Percentiles rank a stretch among this genome's conserved stretches.
These are phyloP conservation scores for Harpegnathos saltator DNA, from an alignment of 1,140 invertebrate genomes.

Conservation along the genomic window DNA sequence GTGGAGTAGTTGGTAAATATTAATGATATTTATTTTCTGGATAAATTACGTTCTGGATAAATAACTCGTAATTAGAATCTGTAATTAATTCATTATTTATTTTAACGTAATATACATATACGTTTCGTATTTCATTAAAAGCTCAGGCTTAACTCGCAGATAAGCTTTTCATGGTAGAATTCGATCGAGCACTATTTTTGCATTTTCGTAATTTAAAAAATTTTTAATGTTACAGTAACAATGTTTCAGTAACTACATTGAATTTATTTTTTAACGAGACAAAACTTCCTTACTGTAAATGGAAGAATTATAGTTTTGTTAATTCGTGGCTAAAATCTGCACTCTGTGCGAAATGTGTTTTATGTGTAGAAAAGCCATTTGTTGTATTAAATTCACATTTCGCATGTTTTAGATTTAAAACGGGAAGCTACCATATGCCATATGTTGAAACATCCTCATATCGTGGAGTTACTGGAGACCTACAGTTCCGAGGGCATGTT, in stretches of 20 bases:
- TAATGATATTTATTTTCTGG: neutral
- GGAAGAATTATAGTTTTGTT: neutral
- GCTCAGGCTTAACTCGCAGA: no score
- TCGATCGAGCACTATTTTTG: neutral
- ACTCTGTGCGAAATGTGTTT: neutral
- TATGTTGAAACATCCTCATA: conserved; percentile 99
- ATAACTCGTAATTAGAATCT: no score
- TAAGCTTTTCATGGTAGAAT: neutral
- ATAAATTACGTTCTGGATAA: conserved; percentile 25
- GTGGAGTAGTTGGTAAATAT: neutral
- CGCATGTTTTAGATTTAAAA: conserved; percentile 94
- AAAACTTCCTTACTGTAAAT: neutral
- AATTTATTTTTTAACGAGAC: no score
- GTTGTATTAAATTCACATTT: conserved; percentile 30
- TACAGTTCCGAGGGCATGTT: conserved; percentile 99
- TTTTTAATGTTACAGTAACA: neutral
- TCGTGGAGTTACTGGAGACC: conserved; percentile 98
- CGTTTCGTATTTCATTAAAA: no score
- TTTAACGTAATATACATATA: neutral
- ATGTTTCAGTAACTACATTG: no score
- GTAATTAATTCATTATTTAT: neutral
- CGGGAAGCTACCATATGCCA: conserved; percentile 99
- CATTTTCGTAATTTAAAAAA: neutral
- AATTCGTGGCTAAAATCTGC: neutral
- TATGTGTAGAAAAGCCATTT: neutral